Evolutionary conservation across 2,113 vertebrate species (phyloP), one percentile per base, ranked within the genome.

Genomic region (Rhizomys pruinosus): DNA sequence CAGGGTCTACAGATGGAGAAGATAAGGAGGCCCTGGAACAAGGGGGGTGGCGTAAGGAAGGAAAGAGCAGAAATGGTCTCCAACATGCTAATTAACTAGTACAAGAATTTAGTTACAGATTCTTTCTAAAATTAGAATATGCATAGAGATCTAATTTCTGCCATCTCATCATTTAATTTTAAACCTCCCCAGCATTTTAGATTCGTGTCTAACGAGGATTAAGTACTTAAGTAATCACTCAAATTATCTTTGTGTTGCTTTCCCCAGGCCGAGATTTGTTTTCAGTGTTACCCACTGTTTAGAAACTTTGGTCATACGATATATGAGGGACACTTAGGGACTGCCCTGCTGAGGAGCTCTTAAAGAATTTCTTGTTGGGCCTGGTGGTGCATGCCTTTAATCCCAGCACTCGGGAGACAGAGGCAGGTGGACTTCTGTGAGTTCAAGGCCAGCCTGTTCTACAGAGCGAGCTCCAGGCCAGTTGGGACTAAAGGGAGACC

Each of bases 201-300:
- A 85, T 42, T 34, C 34, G 86, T 78, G 37, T n/a, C 27, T 84
- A 84, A 80, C 82, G 39, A 85, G 69, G 89, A 94, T 64, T 37
- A 63, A 69, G 82, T 52, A n/a, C 25, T n/a, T n/a, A n/a, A n/a
- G n/a, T n/a, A n/a, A 71, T 39, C 44, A 69, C 55, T 19, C 23
- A 71, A 74, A 69, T 25, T 61, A 64, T 61, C 39, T 73, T 23
- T 19, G 13, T 15, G 17, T 82, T 80, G 64, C 22, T 81, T 92
- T 91, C 69, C 29, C 39, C 47, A 93, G 82, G 42, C 37, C n/a
- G 61, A 55, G 84, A 37, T 88, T 87, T 25, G 39, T 81, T 32
- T 47, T 74, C 20, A 25, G 15, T 9, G 3, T 34, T 63, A 82
- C n/a, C 37, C 17, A 8, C 1, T 29, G 77, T 81, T n/a, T 76